A percentile compares a stretch with the other conserved stretches of the same genome.
phyloP scores from a whole-genome alignment of 2,888 invertebrate genomes.

The Ochropacha duplaris region DNA sequence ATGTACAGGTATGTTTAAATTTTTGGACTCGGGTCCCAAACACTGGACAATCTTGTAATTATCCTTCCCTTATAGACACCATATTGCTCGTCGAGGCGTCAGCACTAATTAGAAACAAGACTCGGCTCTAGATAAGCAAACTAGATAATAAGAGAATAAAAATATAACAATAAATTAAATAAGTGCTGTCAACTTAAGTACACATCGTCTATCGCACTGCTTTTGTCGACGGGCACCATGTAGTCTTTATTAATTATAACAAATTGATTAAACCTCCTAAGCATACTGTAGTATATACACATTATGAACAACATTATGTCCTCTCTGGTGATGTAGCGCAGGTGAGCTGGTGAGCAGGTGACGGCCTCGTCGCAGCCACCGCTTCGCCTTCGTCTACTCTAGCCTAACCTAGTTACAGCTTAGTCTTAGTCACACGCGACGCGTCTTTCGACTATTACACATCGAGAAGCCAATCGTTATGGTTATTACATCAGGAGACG shows the following conservation, averaged over 20 bases:
- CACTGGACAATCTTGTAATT: conserved; percentile 77
- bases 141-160: conserved; percentile 78
- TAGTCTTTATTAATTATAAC: conserved; percentile 80
- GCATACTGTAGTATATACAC: conserved; percentile 82
- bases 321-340: conserved; percentile 70
- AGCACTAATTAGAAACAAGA: conserved; percentile 80
- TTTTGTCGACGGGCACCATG: conserved; percentile 82
- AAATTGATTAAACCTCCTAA: conserved; percentile 82
- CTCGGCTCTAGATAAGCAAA: conserved; percentile 81
- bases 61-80: conserved; percentile 82
- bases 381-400: conserved; percentile 22
- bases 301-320: conserved; percentile 77
- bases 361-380: conserved; percentile 34
- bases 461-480: conserved; percentile 62
- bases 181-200: conserved; percentile 82
- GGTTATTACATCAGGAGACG: conserved; percentile 63
- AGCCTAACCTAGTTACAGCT: conserved; percentile 22
- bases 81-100: conserved; percentile 82
- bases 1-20: conserved; percentile 84
- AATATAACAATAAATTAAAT: conserved; percentile 81
- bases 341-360: conserved; percentile 49
- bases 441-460: conserved; percentile 41
- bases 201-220: conserved; percentile 81
- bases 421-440: conserved; percentile 28
- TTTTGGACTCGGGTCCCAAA: conserved; percentile 82